phyloP scores from a whole-genome alignment of 2,888 invertebrate genomes.

The Drosophila anomalata region DNA sequence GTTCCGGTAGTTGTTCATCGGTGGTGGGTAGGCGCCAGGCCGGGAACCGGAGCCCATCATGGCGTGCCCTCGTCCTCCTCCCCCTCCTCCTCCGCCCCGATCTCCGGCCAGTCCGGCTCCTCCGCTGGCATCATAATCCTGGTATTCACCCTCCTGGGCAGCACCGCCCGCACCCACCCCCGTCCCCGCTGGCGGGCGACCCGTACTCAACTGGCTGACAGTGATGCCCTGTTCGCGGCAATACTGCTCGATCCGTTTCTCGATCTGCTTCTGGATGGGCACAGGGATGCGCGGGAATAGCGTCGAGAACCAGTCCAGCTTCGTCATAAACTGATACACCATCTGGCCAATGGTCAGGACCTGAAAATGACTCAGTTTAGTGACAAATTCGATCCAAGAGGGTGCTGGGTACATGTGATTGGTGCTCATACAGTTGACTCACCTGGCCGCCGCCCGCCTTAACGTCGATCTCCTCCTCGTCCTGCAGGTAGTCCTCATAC shows the following conservation, averaged over 20 bases:
- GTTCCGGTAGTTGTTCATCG: conserved; percentile 72
- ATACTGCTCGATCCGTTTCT: conserved; percentile 89
- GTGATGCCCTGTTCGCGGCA: conserved; percentile 85
- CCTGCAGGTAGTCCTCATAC: conserved; percentile 98
- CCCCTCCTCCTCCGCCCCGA: conserved; percentile 67
- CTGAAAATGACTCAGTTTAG: conserved; percentile 49
- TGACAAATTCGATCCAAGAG: neutral
- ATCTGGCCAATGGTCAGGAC: conserved; percentile 95
- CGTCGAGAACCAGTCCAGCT: conserved; percentile 99
- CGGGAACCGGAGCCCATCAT: conserved; percentile 32
- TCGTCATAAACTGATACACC: conserved; percentile 95
- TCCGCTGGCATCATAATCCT: conserved; percentile 54
- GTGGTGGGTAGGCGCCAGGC: conserved; percentile 30
- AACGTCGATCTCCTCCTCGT: conserved; percentile 98
- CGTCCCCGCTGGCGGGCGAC: conserved; percentile 48
- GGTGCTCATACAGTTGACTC: conserved; percentile 78
- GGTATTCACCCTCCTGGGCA: conserved; percentile 55
- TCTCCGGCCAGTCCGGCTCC: conserved; percentile 77
- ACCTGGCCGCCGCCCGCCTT: conserved; percentile 98
- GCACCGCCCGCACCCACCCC: conserved; percentile 29
- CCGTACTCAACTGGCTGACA: conserved; percentile 76
- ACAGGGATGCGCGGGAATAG: conserved; percentile 99
- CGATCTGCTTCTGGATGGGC: conserved; percentile 96
- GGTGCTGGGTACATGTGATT: conserved; percentile 28
- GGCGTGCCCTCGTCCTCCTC: conserved; percentile 65